These are phyloP conservation scores for Picathartes gymnocephalus DNA, from an alignment of 2,113 vertebrate species.

Conservation along the genomic window DNA sequence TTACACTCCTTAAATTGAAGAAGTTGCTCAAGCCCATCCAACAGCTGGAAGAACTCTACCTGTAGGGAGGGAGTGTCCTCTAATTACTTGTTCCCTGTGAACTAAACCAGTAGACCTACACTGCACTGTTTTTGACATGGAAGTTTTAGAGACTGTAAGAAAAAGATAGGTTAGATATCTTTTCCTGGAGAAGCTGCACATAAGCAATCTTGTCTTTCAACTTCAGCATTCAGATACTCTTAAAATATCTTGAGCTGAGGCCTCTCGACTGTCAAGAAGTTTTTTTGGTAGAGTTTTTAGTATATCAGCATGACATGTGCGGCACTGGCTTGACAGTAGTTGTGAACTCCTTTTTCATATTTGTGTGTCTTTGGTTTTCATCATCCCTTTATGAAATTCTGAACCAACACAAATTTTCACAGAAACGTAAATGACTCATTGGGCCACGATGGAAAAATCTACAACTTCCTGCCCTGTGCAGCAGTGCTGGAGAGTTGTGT, in stretches of 20 bases:
- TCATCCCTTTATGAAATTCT: not conserved
- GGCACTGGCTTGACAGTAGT: not conserved
- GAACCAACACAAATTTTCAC: not conserved
- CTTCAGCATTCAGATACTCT: not conserved
- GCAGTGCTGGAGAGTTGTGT: not conserved
- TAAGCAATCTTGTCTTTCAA: not conserved
- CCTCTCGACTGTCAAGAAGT: not conserved
- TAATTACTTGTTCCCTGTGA: not conserved
- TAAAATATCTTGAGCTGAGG: not conserved
- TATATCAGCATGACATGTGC: fast-evolving
- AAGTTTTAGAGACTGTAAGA: not conserved
- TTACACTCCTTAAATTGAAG: not conserved
- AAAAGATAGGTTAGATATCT: not conserved
- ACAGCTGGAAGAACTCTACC: not conserved
- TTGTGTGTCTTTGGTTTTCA: not conserved
- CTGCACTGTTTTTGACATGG: not conserved
- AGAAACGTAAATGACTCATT: not conserved
- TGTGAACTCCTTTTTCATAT: not conserved
- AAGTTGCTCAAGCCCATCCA: not conserved
- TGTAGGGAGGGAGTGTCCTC: not conserved
- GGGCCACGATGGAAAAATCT: not conserved
- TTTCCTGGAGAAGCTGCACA: not conserved
- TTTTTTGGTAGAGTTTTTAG: not conserved
- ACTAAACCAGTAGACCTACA: not conserved
- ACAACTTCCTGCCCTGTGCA: not conserved